phyloP scores from a whole-genome alignment of 2,888 invertebrate genomes.

The Ypsolopha scabrella region DNA sequence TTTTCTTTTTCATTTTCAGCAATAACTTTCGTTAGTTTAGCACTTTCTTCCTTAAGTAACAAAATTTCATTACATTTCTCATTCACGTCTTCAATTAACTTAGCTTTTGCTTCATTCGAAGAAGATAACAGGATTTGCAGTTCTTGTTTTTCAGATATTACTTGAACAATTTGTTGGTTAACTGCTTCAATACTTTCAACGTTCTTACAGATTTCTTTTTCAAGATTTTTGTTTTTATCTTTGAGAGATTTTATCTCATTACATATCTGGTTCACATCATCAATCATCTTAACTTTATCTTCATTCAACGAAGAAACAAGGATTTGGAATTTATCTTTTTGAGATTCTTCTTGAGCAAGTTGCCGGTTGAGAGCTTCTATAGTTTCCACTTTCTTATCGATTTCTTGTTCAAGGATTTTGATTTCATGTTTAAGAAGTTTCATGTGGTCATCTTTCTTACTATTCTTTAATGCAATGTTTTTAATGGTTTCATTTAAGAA shows the following conservation, averaged over 20 bases:
- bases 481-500: constrained; percentile 17
- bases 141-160: too few relatives aligned
- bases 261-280: neutral
- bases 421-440: constrained; percentile 16
- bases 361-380: constrained; percentile 16
- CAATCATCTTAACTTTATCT: neutral
- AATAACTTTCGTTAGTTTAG: neutral
- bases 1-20: constrained; percentile 2
- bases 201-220: too few relatives aligned
- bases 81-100: constrained; percentile 6
- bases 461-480: constrained; percentile 9
- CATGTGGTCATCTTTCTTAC: constrained; percentile 18
- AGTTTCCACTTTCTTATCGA: constrained; percentile 15
- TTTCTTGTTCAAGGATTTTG: constrained; percentile 14
- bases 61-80: constrained; percentile 7
- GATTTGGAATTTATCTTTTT: too few relatives aligned
- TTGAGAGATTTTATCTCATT: too few relatives aligned
- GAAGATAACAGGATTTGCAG: too few relatives aligned
- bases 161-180: too few relatives aligned
- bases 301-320: too few relatives aligned
- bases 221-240: too few relatives aligned
- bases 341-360: constrained; percentile 6
- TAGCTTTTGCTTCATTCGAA: neutral
- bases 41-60: constrained; percentile 3
- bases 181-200: too few relatives aligned